Evolutionary conservation across 2,797 vertebrate species (phyloP).

Genomic region (Artibeus lituratus): DNA sequence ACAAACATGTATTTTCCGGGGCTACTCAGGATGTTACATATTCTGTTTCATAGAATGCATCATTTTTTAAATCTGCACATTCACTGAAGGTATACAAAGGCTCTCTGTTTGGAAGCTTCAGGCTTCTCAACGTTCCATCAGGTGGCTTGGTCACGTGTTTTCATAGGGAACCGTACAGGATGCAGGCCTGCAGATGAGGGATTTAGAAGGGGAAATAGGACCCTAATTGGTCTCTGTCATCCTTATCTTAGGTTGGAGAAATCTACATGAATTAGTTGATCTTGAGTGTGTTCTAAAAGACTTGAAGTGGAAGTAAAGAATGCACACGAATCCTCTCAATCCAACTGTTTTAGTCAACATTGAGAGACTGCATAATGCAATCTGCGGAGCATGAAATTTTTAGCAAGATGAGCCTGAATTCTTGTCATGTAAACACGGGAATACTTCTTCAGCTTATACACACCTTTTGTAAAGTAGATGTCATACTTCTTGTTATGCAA

Average conservation of each 20-base stretch:
- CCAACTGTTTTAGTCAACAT: neutral
- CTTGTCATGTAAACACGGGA: neutral
- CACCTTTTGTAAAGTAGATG: neutral
- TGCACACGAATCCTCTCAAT: neutral
- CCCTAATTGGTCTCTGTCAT: neutral
- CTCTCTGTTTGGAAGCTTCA: neutral
- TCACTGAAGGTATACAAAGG: neutral
- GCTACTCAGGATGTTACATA: neutral
- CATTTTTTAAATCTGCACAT: neutral
- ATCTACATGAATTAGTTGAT: neutral
- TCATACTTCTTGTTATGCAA: neutral
- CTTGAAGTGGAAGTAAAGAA: neutral
- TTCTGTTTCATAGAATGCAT: neutral
- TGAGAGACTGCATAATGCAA: neutral
- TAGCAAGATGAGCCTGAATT: neutral
- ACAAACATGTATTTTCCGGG: neutral
- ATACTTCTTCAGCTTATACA: neutral
- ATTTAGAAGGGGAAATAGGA: neutral
- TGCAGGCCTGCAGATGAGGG: neutral
- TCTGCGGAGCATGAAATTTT: neutral
- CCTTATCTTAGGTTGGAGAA: neutral
- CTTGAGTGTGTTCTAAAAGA: neutral
- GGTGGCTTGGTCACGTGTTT: neutral
- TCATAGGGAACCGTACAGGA: too few species aligned
- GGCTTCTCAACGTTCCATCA: neutral